Percentiles rank a stretch among this genome's conserved stretches.
phyloP scores from a whole-genome alignment of 30 jellyfish, hydroid and myxozoan genomes.

The Rhopilema esculentum region DNA sequence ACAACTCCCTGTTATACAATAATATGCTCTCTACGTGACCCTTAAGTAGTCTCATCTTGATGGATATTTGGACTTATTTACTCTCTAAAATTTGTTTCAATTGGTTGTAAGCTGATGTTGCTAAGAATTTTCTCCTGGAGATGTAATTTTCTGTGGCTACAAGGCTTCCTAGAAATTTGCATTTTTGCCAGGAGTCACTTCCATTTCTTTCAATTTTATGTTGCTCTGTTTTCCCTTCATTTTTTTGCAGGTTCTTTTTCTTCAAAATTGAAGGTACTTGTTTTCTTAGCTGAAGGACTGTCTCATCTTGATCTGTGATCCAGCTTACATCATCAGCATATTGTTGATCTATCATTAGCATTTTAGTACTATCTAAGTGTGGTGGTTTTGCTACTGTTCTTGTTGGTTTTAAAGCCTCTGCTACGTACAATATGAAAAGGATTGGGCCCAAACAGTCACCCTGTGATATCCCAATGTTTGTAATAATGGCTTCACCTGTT shows the following conservation, averaged over 20 bases:
- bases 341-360: neutral
- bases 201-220: neutral
- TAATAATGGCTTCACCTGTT: slow-evolving; percentile 5
- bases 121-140: no score
- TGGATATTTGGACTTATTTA: neutral
- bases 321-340: neutral
- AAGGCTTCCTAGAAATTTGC: slow-evolving; percentile 1
- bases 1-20: slow-evolving; percentile 2
- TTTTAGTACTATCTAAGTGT: neutral
- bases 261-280: neutral
- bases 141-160: neutral
- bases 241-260: no score
- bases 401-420: slow-evolving; percentile 7
- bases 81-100: neutral
- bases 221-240: no score
- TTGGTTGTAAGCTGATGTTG: neutral
- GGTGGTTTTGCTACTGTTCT: neutral
- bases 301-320: neutral
- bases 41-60: neutral
- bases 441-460: slow-evolving; percentile 37
- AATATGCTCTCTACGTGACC: neutral
- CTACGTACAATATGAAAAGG: slow-evolving; percentile 20
- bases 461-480: slow-evolving; percentile 16
- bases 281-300: neutral
- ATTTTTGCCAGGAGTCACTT: neutral